Conservation (phyloP, 2,113 vertebrate genomes). For the Chrysochloris asiatica region DNA sequence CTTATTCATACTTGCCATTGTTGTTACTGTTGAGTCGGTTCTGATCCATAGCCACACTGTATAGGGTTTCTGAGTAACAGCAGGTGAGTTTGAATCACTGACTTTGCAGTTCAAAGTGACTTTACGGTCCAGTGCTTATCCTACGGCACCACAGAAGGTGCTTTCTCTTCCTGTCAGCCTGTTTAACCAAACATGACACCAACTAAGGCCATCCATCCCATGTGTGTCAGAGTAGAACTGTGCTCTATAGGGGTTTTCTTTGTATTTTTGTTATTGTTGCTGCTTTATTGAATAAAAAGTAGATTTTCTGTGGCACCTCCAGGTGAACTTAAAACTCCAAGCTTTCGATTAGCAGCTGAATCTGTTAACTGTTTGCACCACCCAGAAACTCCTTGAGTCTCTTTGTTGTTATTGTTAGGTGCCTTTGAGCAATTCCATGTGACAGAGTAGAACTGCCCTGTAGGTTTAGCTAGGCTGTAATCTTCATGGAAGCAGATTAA, state of each 20-base stretch:
- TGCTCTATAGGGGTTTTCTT: neutral
- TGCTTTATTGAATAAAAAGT: neutral
- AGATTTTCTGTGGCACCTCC: neutral
- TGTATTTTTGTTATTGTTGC: too few relatives aligned
- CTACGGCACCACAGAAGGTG: too few relatives aligned
- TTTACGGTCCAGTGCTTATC: too few relatives aligned
- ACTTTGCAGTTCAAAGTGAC: too few relatives aligned
- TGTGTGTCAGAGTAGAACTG: neutral
- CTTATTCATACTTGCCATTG: too few relatives aligned
- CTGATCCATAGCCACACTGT: too few relatives aligned
- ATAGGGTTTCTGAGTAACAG: too few relatives aligned
- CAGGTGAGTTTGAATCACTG: too few relatives aligned
- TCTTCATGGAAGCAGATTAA: neutral
- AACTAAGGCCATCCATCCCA: neutral
- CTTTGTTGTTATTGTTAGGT: neutral
- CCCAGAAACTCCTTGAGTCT: neutral
- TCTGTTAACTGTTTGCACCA: neutral
- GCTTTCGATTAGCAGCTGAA: neutral
- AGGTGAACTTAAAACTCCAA: neutral
- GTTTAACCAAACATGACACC: neutral
- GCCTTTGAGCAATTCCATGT: neutral
- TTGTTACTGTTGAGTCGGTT: too few relatives aligned
- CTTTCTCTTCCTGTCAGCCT: neutral
- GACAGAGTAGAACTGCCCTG: neutral
- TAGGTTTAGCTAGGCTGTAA: neutral